Base-by-base conservation (phyloP, 1,140 invertebrate species). In the Lepidurus couesii region DNA sequence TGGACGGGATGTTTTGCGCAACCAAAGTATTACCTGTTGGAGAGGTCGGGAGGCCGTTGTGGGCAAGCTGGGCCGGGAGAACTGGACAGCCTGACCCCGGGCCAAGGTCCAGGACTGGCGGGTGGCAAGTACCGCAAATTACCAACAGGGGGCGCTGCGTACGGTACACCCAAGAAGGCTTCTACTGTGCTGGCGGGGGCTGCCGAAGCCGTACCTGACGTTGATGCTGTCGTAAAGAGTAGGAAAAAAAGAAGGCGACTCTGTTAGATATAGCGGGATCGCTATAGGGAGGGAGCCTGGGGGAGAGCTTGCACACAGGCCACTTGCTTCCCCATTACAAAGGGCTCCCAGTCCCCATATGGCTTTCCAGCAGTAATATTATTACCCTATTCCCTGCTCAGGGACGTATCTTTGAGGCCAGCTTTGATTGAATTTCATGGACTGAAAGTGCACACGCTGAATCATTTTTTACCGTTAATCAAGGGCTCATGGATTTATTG, bases 41-140 rank as follows among this genome's bases (percentile, higher is more conserved):
- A 87, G 80, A 96, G 90, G 84, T 94, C 92, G 42, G 91, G 93
- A 77, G 94, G 86, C 81, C 91, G 90, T 86, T 98, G 96, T 0
- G 96, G 96, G 84, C 96, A 98, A 7, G 96, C 95, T 0, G 95
- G 92, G 73, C 92, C 91, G 82, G 93, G 89, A 47, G 90, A 89
- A 81, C 95, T 90, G 21, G 95, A 92, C 86, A 85, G 81, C 84
- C 91, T 89, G 76, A 93, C 90, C 73, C 94, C 94, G 74, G 94
- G 90, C 95, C 95, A 97, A 2, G 94, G 93, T 74, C 91, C 91
- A 4, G 94, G 93, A 93, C 87, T 79, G 91, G 89, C 83, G 90
- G 82, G 82, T 43, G 84, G 83, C 81, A 84, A 84, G 77, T 86
- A 87, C 65, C 88, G 81, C 42, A 88, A 83, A 13, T 83, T 81